A percentile compares a stretch with the other conserved stretches of the same genome.
phyloP scores from a whole-genome alignment of 2,797 vertebrate genomes.

The Microctenopoma lineatum region DNA sequence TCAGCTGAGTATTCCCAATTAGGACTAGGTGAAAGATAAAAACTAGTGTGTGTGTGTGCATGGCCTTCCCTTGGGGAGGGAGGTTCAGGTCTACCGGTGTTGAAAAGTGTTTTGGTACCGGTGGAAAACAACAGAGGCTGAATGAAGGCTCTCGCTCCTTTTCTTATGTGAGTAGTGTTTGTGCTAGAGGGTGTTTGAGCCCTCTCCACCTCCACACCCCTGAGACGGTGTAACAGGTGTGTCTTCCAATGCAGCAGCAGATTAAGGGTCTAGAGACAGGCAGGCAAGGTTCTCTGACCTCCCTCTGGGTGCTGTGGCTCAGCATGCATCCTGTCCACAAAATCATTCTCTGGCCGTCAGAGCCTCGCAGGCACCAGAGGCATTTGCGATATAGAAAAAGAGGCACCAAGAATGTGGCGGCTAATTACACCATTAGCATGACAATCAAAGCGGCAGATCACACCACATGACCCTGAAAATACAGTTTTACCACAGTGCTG shows the following conservation, averaged over 20 bases:
- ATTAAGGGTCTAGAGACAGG: slow-evolving; percentile 60
- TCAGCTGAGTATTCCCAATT: slow-evolving; percentile 7
- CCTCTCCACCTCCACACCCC: slow-evolving; percentile 80
- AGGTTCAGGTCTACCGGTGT: slow-evolving; percentile 34
- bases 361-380: slow-evolving; percentile 16
- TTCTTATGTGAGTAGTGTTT: slow-evolving; percentile 40
- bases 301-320: slow-evolving; percentile 22
- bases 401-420: slow-evolving; percentile 36
- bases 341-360: slow-evolving; percentile 51
- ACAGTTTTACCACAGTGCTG: not conserved
- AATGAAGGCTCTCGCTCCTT: slow-evolving; percentile 41
- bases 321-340: slow-evolving; percentile 72
- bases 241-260: slow-evolving; percentile 82
- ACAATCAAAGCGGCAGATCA: slow-evolving; percentile 40
- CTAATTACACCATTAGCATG: slow-evolving; percentile 51
- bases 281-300: slow-evolving; percentile 26
- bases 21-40: not conserved
- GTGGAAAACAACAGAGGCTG: slow-evolving; percentile 38
- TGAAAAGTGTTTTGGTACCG: slow-evolving; percentile 60
- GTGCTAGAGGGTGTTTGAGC: slow-evolving; percentile 83
- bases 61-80: slow-evolving; percentile 19
- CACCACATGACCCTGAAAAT: slow-evolving; percentile 9
- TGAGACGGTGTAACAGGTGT: slow-evolving; percentile 95
- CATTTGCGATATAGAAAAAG: slow-evolving; percentile 25
- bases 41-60: slow-evolving; percentile 6